These are phyloP conservation scores for Podilymbus podiceps DNA, from an alignment of 2,113 vertebrate genomes.

Conservation along the genomic window DNA sequence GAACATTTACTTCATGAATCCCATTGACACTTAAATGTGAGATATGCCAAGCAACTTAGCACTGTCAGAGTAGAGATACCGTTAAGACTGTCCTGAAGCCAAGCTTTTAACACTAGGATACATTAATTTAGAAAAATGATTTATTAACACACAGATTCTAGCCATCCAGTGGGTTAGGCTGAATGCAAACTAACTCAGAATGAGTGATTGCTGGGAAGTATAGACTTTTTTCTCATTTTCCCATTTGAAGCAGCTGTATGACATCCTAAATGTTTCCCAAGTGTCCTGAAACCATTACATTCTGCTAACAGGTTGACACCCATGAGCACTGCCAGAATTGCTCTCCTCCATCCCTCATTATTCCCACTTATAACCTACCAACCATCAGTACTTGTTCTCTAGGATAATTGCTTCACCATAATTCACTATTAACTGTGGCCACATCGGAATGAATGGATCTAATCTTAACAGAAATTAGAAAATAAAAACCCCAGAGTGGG, in stretches of 20 bases:
- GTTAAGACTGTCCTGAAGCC: background rate
- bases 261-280: background rate
- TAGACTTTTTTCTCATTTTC: background rate
- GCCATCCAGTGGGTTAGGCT: background rate
- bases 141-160: background rate
- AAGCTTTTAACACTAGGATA: background rate
- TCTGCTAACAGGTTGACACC: slow-evolving; percentile 24
- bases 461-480: background rate
- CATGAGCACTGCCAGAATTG: slow-evolving; percentile 7
- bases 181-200: background rate
- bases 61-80: background rate
- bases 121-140: background rate
- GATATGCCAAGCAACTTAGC: background rate
- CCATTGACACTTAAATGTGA: background rate
- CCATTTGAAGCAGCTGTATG: background rate
- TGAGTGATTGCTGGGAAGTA: background rate
- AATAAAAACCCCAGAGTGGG: background rate
- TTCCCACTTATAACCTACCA: slow-evolving; percentile 8
- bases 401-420: background rate
- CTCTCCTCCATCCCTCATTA: slow-evolving; percentile 35
- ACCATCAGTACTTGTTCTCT: background rate
- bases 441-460: background rate
- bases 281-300: slow-evolving; percentile 7
- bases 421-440: background rate
- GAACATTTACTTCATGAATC: background rate